These are phyloP conservation scores for Heliconius cydno DNA, from an alignment of 2,888 invertebrate genomes.

Conservation along the genomic window DNA sequence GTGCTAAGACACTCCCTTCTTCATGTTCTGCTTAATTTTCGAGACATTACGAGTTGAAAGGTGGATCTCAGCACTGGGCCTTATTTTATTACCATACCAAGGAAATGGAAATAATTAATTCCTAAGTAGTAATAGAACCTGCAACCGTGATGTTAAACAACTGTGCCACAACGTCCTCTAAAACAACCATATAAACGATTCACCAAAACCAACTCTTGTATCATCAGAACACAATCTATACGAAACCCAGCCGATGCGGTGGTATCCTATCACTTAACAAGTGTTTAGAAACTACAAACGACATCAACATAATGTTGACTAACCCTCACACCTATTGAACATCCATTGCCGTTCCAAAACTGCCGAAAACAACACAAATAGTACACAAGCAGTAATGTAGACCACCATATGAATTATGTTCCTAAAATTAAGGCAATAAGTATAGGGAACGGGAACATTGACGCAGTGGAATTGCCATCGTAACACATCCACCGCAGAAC, in stretches of 20 bases:
- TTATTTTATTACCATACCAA: background rate
- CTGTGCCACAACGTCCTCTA: background rate
- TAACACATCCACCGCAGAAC: constrained; percentile 68
- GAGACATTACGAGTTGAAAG: background rate
- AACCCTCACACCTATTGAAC: background rate
- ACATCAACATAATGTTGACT: constrained; percentile 32
- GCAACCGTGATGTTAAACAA: background rate
- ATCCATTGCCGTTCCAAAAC: constrained; percentile 50
- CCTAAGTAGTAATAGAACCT: background rate
- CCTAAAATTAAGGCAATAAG: constrained; percentile 52
- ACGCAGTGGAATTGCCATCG: constrained; percentile 65
- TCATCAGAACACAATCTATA: constrained; percentile 40
- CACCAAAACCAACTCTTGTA: constrained; percentile 14
- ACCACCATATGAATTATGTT: constrained; percentile 40
- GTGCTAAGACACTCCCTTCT: background rate
- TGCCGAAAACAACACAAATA: too few relatives aligned
- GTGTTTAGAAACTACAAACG: constrained; percentile 46
- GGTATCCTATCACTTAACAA: constrained; percentile 55
- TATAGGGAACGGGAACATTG: constrained; percentile 52
- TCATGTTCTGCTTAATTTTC: background rate
- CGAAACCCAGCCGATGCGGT: constrained; percentile 51
- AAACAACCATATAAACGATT: background rate
- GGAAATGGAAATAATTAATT: background rate
- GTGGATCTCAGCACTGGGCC: background rate
- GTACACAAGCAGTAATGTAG: constrained; percentile 36